A percentile compares a stretch with the other conserved stretches of the same genome.
phyloP scores from a whole-genome alignment of 2,797 vertebrate species.

The Triplophysa yarkandensis region DNA sequence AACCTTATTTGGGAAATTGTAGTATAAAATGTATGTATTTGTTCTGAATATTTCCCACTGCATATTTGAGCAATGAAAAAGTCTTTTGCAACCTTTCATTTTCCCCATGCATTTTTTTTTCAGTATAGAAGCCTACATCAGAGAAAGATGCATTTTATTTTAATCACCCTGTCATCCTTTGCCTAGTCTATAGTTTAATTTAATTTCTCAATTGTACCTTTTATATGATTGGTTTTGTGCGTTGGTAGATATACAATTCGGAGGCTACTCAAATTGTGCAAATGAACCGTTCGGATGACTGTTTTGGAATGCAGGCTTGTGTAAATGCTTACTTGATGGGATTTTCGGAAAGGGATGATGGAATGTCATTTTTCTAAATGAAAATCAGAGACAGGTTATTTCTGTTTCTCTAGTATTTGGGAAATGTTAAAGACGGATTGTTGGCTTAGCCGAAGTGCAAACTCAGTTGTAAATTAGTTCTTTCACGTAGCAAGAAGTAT shows the following conservation, averaged over 20 bases:
- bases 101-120: slow-evolving; percentile 46
- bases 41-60: slow-evolving; percentile 39
- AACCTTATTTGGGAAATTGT: slow-evolving; percentile 42
- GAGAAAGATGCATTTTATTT: slow-evolving; percentile 34
- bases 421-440: slow-evolving; percentile 44
- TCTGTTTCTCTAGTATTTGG: slow-evolving; percentile 50
- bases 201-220: slow-evolving; percentile 41
- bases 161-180: slow-evolving; percentile 33
- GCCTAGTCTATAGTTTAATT: slow-evolving; percentile 54
- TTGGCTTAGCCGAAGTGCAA: slow-evolving; percentile 59
- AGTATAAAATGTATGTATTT: slow-evolving; percentile 52
- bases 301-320: slow-evolving; percentile 52
- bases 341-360: slow-evolving; percentile 26
- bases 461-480: slow-evolving; percentile 69
- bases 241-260: slow-evolving; percentile 43
- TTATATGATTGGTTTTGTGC: slow-evolving; percentile 46
- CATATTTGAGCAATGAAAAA: slow-evolving; percentile 2
- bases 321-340: slow-evolving; percentile 37
- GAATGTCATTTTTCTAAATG: slow-evolving; percentile 44
- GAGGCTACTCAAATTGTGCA: slow-evolving; percentile 45
- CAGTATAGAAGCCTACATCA: slow-evolving; percentile 48
- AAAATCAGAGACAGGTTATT: slow-evolving; percentile 44
- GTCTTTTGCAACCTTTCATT: slow-evolving; percentile 26
- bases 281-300: slow-evolving; percentile 31
- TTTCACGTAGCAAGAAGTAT: slow-evolving; percentile 66